Base-by-base conservation (phyloP, 2,113 vertebrate genomes). In the Indri indri region DNA sequence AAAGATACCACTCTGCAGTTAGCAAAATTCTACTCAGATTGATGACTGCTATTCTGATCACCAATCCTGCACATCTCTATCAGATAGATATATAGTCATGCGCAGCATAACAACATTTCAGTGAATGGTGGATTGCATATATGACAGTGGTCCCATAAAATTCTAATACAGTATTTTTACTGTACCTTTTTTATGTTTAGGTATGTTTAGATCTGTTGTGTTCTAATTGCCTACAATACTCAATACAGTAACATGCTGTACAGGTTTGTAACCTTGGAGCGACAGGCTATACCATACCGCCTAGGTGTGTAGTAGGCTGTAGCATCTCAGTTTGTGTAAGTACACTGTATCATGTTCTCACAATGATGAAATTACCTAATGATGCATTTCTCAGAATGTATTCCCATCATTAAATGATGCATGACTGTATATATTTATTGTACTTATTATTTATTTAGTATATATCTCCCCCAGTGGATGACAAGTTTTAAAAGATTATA, bases 1-100 rank as follows among this genome's bases (percentile, higher is more conserved):
- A 71, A 93, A 97, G 85, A 95, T 22, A 79, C 12, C 52, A 86
- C n/a, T 93, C 68, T 74, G 70, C 37, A 52, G 89, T 90, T 91
- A 71, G 87, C 30, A 88, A 82, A 96, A 88, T 88, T 92, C 79
- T 90, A 83, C 80, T 97, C 84, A 92, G 27, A 87, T 22, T 90
- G 70, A 77, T 37, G 20, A 85, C 40, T 93, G 32, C 63, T 83
- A 40, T 80, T 37, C 23, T 89, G 88, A 71, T 68, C 17, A 70
- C 73, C 17, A 86, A 32, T 87, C 2, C 34, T 81, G 30, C 18
- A n/a, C 11, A 88, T 91, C 9, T 25, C 34, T 10, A 81, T 50
- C 10, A 71, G 10, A 71, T 68, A 66, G 8, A 66, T 68, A 50
- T 50, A 45, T 18, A 76, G 40, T 47, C 42, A 47, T 76, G 42